These are phyloP conservation scores for Meloe dianella DNA, from an alignment of 2,888 invertebrate species.

Conservation along the genomic window DNA sequence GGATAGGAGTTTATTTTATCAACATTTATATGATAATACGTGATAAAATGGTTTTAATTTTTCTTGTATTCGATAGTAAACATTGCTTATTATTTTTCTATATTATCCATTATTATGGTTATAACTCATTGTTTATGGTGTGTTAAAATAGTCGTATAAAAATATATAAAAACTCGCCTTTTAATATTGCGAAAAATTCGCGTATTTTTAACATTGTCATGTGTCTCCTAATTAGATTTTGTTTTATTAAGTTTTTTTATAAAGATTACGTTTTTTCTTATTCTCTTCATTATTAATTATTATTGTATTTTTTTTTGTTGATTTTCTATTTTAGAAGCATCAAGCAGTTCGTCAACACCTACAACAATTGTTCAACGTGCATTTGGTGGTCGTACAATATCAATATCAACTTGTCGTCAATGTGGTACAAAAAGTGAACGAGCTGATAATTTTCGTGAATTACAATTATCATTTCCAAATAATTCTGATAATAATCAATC, in stretches of 20 bases:
- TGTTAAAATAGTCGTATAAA: neutral
- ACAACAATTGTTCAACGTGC: conserved; percentile 69
- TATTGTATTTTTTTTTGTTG: neutral
- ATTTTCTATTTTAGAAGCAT: conserved; percentile 1
- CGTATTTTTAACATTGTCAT: too few relatives aligned
- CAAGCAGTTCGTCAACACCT: conserved; percentile 23
- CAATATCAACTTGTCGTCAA: conserved; percentile 74
- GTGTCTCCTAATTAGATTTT: neutral
- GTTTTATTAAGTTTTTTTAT: neutral
- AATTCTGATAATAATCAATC: conserved; percentile 63
- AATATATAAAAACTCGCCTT: neutral
- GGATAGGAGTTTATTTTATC: neutral
- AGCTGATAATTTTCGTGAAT: conserved; percentile 79
- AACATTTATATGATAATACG: neutral
- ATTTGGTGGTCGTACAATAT: conserved; percentile 78
- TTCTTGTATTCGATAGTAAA: neutral
- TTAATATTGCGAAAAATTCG: neutral
- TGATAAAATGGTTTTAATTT: neutral
- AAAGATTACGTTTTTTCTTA: too few relatives aligned
- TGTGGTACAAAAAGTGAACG: conserved; percentile 77
- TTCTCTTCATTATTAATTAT: neutral
- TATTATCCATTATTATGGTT: neutral
- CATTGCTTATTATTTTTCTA: neutral
- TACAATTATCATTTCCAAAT: conserved; percentile 77
- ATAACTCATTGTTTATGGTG: neutral